Percentiles rank a stretch among this genome's conserved stretches.
These are phyloP conservation scores for Choloepus hoffmanni DNA, from an alignment of 2,113 vertebrate genomes.

Conservation along the genomic window DNA sequence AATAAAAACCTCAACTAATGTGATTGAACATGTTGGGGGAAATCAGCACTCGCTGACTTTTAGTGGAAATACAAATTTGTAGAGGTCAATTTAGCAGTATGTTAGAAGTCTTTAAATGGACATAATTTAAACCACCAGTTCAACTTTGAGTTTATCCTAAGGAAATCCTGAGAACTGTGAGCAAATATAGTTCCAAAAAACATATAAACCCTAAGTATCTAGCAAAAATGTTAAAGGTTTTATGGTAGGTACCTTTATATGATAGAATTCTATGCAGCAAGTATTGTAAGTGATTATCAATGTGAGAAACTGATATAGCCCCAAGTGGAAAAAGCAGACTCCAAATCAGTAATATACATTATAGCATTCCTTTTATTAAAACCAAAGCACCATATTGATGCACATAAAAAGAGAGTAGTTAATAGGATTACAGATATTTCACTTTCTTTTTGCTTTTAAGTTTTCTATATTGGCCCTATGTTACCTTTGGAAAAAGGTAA, in stretches of 20 bases:
- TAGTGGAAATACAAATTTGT: not conserved
- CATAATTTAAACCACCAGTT: not conserved
- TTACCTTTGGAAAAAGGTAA: not conserved
- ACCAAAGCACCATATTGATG: not conserved
- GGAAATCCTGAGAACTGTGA: conserved; percentile 38
- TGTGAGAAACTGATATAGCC: not conserved
- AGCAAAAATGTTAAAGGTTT: not conserved
- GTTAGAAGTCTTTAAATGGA: conserved; percentile 1
- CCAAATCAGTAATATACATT: not conserved
- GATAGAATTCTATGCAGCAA: not conserved
- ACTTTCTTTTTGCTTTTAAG: not conserved
- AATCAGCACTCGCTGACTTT: not conserved
- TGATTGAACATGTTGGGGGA: not conserved
- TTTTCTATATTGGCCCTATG: not conserved
- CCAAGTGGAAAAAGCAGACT: not conserved
- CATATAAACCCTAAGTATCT: not conserved
- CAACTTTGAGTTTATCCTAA: not conserved
- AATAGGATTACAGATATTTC: not conserved
- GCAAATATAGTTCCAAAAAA: not conserved
- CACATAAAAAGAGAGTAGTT: not conserved
- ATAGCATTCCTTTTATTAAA: conserved; percentile 40
- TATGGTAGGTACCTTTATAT: not conserved
- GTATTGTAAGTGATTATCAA: not conserved
- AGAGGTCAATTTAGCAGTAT: not conserved
- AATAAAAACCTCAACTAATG: not conserved